Evolutionary conservation across 2,888 invertebrate species (phyloP), one percentile per base, ranked within the genome.

Genomic region (Spisula subtruncata): DNA sequence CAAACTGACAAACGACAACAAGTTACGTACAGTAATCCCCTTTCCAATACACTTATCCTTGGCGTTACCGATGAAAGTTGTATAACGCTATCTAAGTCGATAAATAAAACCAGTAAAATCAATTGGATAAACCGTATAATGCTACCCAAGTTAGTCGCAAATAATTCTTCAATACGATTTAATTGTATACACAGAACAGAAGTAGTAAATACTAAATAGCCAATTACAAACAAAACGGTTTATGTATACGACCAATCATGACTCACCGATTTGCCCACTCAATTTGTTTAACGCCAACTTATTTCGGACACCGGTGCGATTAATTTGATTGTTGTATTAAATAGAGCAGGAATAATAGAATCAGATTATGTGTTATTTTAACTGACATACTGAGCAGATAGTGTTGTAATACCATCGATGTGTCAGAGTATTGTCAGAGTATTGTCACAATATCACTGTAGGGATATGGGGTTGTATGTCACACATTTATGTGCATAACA

Each of bases 101-200:
- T 86, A 86, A 83, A 41, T 35, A 41, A 82, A 83, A 66, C 80
- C 89, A 79, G 87, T 83, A 54, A 87, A 87, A 80, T 82, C 87
- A 87, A 87, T 87, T 83, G 29, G 87, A 83, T 87, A 83, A 87
- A 83, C 87, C 87, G 8, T 41, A 32, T 56, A 51, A 35, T 56
- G 18, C 79, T 18, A 41, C 29, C 41, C 75, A 32, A 66, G 25
- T 56, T 82, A 18, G 41, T 87, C 83, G 79, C 83, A 79, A 87
- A 83, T 35, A 83, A 56, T 83, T 56, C 56, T 83, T 83, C 79
- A 51, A 83, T 87, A 87, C 32, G 54, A 87, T 75, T 75, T 32
- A 75, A 75, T 75, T 75, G 35, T 35, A 35, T 32, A 75, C 20
- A 5, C 20, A 5, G 32, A 82, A 87, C 35, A 18, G 32, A 79